phyloP scores from a whole-genome alignment of 92 coral and sea anemone genomes.

The Umimayanthus chanpuru region DNA sequence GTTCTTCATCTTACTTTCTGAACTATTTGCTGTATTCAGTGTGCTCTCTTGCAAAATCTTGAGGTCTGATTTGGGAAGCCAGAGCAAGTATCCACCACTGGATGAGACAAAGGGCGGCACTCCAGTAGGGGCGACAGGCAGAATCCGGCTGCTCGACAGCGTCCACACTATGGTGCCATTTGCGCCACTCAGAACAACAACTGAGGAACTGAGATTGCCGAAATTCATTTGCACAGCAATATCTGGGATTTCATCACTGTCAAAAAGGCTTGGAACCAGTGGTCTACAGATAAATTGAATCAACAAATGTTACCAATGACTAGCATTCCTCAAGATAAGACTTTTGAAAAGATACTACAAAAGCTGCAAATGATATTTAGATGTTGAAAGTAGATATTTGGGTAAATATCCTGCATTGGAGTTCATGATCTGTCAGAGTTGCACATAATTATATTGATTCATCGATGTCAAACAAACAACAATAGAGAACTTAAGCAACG shows the following conservation, averaged over 20 bases:
- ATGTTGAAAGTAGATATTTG: too few relatives aligned
- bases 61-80: slow-evolving; percentile 77
- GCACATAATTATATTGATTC: neutral
- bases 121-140: slow-evolving; percentile 69
- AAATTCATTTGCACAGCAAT: slow-evolving; percentile 59
- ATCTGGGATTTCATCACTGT: slow-evolving; percentile 56
- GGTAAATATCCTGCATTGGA: too few relatives aligned
- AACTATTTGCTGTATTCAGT: slow-evolving; percentile 2
- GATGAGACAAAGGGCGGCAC: slow-evolving; percentile 39
- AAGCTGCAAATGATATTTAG: neutral
- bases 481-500: too few relatives aligned
- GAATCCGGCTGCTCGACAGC: slow-evolving; percentile 47
- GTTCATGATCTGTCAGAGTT: neutral
- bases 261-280: slow-evolving; percentile 45
- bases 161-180: slow-evolving; percentile 66
- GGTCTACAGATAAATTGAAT: slow-evolving; percentile 48
- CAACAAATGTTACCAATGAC: neutral
- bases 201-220: slow-evolving; percentile 54
- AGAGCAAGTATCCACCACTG: slow-evolving; percentile 67
- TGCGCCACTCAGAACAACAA: slow-evolving; percentile 66
- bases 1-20: neutral
- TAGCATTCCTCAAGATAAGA: too few relatives aligned
- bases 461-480: too few relatives aligned
- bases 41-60: slow-evolving; percentile 18
- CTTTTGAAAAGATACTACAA: too few relatives aligned